phyloP scores from a whole-genome alignment of 2,113 vertebrate species.

The Cariama cristata region DNA sequence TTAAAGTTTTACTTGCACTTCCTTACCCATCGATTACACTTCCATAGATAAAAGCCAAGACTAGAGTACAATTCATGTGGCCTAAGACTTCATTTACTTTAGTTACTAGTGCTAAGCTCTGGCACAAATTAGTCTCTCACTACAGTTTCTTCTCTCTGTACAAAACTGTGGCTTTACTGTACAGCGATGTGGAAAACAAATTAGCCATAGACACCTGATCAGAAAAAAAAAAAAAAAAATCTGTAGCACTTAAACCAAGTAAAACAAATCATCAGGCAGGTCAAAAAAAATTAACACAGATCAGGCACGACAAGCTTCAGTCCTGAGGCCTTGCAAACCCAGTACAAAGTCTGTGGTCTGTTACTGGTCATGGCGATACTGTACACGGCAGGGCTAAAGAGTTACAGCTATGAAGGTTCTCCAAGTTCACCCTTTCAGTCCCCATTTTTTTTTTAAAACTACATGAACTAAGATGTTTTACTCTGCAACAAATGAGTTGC shows the following conservation, averaged over 20 bases:
- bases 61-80: neutral
- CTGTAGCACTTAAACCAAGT: neutral
- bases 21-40: neutral
- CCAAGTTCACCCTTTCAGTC: neutral
- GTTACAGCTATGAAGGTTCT: neutral
- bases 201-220: fast-evolving
- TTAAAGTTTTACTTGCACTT: neutral
- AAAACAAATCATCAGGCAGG: neutral
- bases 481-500: neutral
- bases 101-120: neutral
- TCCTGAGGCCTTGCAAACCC: neutral
- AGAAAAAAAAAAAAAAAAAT: neutral
- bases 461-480: neutral
- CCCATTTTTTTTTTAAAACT: neutral
- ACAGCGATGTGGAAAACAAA: neutral
- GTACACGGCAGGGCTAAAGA: neutral
- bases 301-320: neutral
- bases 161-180: neutral
- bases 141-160: neutral
- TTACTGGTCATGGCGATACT: neutral
- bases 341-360: neutral
- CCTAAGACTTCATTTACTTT: neutral
- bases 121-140: neutral
- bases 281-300: neutral
- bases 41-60: neutral